Base-by-base conservation (phyloP, 92 coral and sea anemone genomes). In the Parazoanthus darwini region DNA sequence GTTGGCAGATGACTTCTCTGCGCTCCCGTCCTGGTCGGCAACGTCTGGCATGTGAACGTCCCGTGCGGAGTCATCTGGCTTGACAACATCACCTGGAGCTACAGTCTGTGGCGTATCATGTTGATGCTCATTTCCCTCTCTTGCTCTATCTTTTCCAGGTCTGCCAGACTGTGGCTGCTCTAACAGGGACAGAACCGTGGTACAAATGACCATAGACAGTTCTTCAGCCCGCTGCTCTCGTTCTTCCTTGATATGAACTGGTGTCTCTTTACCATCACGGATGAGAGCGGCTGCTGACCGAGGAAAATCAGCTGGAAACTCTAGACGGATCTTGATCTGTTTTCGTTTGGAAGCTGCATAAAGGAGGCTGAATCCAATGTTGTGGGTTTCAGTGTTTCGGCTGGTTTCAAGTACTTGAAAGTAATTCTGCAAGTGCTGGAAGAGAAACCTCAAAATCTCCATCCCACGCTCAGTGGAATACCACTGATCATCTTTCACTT, bases 401-500 rank as follows among this genome's bases (percentile, higher is more conserved):
- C 94, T 92, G 72, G 92, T 92, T 22, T 91, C 96, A 13, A 86
- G 75, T 58, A 81, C 59, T 50, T 85, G 36, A 23, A 89, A 88
- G 3, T 15, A n/a, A 2, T 23, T 37, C 15, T 91, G 74, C 14
- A 92, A 42, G 38, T 73, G 39, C 74, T 90, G 88, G 76, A 44
- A 56, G 73, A 90, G 63, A 72, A 9, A 81, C 71, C 50, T 80
- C 43, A 90, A 91, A 33, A 88, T 90, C 22, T 77, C 39, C 94
- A 88, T 90, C 13, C 96, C 96, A 13, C 79, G 73, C 22, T 87
- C 92, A 23, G 86, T 86, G 23, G 96, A 90, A 72, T 94, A 94
- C 96, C 96, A 94, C 68, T 94, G 96, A 2, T 88, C 90, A 58
- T 82, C 58, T 6, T 86, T 92, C n/a, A 90, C 90, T n/a, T 85